phyloP scores from a whole-genome alignment of 2,797 vertebrate genomes.

The Oreochromis grahami region DNA sequence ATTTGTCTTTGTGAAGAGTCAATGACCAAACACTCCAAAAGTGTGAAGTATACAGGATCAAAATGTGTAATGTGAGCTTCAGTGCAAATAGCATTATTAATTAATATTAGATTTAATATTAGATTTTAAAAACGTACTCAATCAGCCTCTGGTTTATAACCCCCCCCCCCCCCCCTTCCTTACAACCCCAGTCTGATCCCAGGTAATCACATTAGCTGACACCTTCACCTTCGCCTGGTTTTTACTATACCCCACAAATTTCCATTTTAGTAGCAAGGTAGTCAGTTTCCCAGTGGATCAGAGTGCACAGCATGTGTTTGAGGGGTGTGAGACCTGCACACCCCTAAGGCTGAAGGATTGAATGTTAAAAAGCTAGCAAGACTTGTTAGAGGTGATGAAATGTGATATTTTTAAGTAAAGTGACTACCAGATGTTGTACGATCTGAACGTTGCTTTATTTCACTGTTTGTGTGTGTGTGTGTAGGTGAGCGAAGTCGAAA shows the following conservation, averaged over 20 bases:
- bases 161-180: neutral
- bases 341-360: neutral
- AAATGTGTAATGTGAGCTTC: neutral
- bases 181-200: conserved; percentile 13
- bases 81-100: conserved; percentile 7
- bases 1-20: neutral
- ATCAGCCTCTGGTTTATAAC: neutral
- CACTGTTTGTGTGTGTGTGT: conserved; percentile 64
- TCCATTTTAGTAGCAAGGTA: neutral
- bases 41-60: neutral
- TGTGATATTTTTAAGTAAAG: conserved; percentile 10
- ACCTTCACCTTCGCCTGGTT: conserved; percentile 11
- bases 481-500: conserved; percentile 84
- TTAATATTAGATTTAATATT: neutral
- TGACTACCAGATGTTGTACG: conserved; percentile 34
- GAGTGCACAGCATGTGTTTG: conserved; percentile 15
- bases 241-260: conserved; percentile 22
- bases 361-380: conserved; percentile 20
- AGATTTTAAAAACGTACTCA: conserved; percentile 1
- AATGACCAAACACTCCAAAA: neutral
- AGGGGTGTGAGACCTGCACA: neutral
- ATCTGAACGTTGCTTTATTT: conserved; percentile 49
- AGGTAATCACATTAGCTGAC: conserved; percentile 6
- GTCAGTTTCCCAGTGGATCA: conserved; percentile 19
- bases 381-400: conserved; percentile 20